These are phyloP conservation scores for Didymodactylos carnosus DNA, from an alignment of 2,888 invertebrate species.

Conservation along the genomic window DNA sequence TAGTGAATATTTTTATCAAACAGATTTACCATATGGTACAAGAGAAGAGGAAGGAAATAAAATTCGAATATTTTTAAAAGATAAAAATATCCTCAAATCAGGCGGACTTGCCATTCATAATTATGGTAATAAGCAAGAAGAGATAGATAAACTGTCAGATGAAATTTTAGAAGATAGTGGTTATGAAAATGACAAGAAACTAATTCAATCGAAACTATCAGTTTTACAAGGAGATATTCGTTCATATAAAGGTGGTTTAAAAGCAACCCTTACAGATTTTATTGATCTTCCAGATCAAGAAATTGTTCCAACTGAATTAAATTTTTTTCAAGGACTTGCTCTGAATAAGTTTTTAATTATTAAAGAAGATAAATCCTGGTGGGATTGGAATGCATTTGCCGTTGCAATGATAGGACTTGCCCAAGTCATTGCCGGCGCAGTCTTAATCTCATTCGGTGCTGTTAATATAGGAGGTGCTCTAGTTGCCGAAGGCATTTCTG, in stretches of 20 bases:
- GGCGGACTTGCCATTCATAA: not conserved
- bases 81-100: not conserved
- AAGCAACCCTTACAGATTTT: not conserved
- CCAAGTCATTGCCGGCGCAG: not conserved
- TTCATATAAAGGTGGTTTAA: not conserved
- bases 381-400: not conserved
- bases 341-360: not conserved
- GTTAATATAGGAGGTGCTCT: not conserved
- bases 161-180: not conserved
- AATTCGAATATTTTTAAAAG: not conserved
- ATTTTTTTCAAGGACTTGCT: not conserved
- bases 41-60: not conserved
- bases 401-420: not conserved
- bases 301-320: not conserved
- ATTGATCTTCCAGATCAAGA: not conserved
- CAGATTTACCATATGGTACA: not conserved
- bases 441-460: not conserved
- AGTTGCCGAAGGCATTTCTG: not conserved
- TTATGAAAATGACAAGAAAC: not conserved
- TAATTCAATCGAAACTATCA: not conserved
- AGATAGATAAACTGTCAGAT: not conserved
- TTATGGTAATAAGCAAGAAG: not conserved
- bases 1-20: not conserved
- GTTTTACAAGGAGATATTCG: not conserved
- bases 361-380: not conserved